phyloP scores from a whole-genome alignment of 2,888 invertebrate genomes.

The Archaeoteleia sp. region DNA sequence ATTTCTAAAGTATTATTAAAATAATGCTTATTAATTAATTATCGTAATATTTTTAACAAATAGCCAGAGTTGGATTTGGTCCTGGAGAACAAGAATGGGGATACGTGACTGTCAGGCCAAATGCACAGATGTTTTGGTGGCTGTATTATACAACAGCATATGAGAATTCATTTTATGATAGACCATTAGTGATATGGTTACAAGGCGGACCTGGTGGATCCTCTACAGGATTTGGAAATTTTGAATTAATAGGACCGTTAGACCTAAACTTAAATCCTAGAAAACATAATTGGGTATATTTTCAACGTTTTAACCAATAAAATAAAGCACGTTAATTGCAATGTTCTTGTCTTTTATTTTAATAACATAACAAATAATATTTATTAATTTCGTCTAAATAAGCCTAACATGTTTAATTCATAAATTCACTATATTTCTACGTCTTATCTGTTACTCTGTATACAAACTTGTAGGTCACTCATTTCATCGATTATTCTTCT shows the following conservation, averaged over 20 bases:
- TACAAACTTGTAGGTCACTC: too few relatives aligned
- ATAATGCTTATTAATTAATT: too few relatives aligned
- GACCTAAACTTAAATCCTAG: slow-evolving; percentile 76
- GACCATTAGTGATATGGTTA: slow-evolving; percentile 77
- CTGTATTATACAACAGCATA: slow-evolving; percentile 73
- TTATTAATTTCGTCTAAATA: too few relatives aligned
- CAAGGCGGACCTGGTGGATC: slow-evolving; percentile 78
- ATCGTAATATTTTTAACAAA: too few relatives aligned
- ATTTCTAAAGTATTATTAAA: too few relatives aligned
- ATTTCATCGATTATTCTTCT: too few relatives aligned
- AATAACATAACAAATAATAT: too few relatives aligned
- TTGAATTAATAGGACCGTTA: slow-evolving; percentile 78
- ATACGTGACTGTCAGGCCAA: slow-evolving; percentile 75
- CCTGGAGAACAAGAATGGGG: slow-evolving; percentile 75
- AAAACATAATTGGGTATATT: slow-evolving; percentile 77
- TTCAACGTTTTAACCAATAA: not conserved
- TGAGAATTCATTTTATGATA: slow-evolving; percentile 49
- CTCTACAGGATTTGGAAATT: slow-evolving; percentile 79
- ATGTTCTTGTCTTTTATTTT: too few relatives aligned
- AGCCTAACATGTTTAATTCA: too few relatives aligned
- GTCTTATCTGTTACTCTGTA: too few relatives aligned
- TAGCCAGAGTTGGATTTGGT: slow-evolving; percentile 57
- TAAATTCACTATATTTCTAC: too few relatives aligned
- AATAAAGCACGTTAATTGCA: too few relatives aligned
- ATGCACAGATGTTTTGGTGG: slow-evolving; percentile 78